Evolutionary conservation across 2,888 invertebrate species (phyloP).

Genomic region (Crepidodera aurea): DNA sequence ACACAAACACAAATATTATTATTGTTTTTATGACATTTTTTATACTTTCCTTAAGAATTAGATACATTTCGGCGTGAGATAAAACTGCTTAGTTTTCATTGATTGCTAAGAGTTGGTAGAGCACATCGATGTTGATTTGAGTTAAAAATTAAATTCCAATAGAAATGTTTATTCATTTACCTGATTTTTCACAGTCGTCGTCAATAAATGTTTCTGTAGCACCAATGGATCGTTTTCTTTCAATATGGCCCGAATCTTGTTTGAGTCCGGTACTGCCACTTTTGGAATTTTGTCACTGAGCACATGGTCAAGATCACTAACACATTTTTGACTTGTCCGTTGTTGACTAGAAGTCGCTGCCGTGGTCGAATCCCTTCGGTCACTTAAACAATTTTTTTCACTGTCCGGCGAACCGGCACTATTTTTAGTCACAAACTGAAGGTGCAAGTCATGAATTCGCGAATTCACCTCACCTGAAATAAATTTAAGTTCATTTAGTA

Average conservation of each 20-base stretch:
- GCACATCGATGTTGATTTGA: too few species aligned
- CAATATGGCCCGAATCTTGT: constrained; percentile 84
- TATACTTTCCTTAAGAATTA: too few species aligned
- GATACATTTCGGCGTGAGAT: too few species aligned
- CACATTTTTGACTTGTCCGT: constrained; percentile 51
- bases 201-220: constrained; percentile 83
- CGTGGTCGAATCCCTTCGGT: constrained; percentile 35
- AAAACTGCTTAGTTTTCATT: too few species aligned
- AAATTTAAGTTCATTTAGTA: neutral
- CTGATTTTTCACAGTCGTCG: constrained; percentile 85
- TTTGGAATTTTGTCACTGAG: constrained; percentile 71
- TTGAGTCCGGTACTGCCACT: constrained; percentile 73
- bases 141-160: too few species aligned
- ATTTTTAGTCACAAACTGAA: constrained; percentile 62
- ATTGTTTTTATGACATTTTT: too few species aligned
- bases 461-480: constrained; percentile 63
- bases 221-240: constrained; percentile 82
- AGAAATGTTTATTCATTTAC: too few species aligned
- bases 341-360: constrained; percentile 53
- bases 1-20: too few species aligned
- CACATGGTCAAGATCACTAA: constrained; percentile 75
- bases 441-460: constrained; percentile 66
- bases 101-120: too few species aligned
- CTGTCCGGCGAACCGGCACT: constrained; percentile 56
- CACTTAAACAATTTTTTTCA: constrained; percentile 42